Base-by-base conservation (phyloP, 1,140 invertebrate species). In the Delia radicum region DNA sequence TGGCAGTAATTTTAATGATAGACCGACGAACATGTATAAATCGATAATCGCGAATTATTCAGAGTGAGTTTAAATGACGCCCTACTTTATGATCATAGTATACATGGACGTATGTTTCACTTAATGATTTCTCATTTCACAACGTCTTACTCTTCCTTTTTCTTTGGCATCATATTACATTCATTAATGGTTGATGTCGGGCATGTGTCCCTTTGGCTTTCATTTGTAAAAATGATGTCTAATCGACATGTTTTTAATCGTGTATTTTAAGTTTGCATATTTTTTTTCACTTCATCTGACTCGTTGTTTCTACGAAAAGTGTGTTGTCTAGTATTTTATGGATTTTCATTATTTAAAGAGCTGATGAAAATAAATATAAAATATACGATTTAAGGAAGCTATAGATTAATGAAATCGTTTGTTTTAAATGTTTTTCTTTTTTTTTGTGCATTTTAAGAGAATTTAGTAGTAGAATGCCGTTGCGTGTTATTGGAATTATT, bases 221-320 rank as follows among this genome's bases (percentile, higher is more conserved):
- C 48, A 55, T 55, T 55, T 55, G 48, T 55, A 18, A 55, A 55
- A 55, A 21, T 81, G 81, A 83, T 83, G 81, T 82, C 79, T 83
- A 83, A 83, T 83, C 81, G 81, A 83, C 48, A 55, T 55, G 48
- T 55, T 55, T 55, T 55, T 55, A 55, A 55, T 55, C 48, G 48
- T 55, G 48, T 55, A 55, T 55, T 6, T 37, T 8, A 21, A 55
- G n/a, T 37, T 37, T 37, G 8, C 5, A 6, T 21, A 3, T 55
- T 55, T 15, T 55, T 55, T 21, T 55, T 55, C 18, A 5, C n/a
- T 55, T 21, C n/a, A 5, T 12, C 48, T 10, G 21, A 55, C 46
- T 55, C 46, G 4, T 55, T 21, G 10, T n/a, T 55, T 55, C 48
- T 7, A 7, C n/a, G 15, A 10, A 21, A 13, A 67, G 15, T 67